Base-by-base conservation (phyloP, 2,113 vertebrate genomes). In the Odocoileus hemionus region DNA sequence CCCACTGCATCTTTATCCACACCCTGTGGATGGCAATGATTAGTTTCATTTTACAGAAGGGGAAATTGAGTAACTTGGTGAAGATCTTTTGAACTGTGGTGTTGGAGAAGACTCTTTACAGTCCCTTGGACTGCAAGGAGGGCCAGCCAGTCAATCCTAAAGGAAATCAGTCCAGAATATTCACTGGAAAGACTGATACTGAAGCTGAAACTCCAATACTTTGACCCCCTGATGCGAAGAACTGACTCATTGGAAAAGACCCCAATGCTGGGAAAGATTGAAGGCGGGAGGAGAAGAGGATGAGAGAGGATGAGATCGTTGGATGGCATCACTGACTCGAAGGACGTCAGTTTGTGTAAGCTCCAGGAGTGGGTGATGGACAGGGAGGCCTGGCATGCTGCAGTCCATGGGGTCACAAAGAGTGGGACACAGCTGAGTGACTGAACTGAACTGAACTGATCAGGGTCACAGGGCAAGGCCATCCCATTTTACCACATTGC, bases 391-490 rank as follows among this genome's bases (percentile, higher is more conserved):
- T 23, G 67, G 10, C 9, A 12, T 39, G 5, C 67, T 70, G 19
- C 67, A 70, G n/a, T 12, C 67, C 67, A 70, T 1, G 19, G 19
- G 19, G n/a, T 39, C n/a, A 39, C 67, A 70, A 70, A 36, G 19
- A 39, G 67, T 10, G 36, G 67, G 5, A 70, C 67, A 39, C 19
- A 39, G 23, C 10, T 39, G 67, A 70, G 10, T 0, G 1, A 39
- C 19, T 70, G 67, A 70, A 70, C n/a, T 70, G 67, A 70, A 39
- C 67, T 70, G 67, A 70, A 10, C n/a, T 70, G 67, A 6, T 16
- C 61, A 19, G 26, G 45, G n/a, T 57, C 36, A 0, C 36, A 1
- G 0, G 0, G 2, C 17, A 1, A 55, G 43, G 36, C 7, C 4
- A 0, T 7, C 47, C 39, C 21, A 0, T 19, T 47, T 28, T 1